A percentile compares a stretch with the other conserved stretches of the same genome.
phyloP scores from a whole-genome alignment of 1,140 invertebrate species.

The Heliothis subflexa region DNA sequence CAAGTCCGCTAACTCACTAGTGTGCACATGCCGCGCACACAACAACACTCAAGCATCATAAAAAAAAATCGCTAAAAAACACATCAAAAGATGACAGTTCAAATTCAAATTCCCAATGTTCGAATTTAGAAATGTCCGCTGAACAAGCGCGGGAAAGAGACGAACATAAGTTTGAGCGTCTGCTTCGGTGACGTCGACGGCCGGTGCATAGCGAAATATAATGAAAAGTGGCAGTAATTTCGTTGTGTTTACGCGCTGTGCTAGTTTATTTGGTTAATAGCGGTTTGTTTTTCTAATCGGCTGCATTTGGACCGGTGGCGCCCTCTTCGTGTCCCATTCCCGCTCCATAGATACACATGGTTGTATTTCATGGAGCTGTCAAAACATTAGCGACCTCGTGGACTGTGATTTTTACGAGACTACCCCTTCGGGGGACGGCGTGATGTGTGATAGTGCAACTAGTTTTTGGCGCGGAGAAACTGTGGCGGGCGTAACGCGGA shows the following conservation, averaged over 20 bases:
- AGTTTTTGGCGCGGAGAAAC: conserved; percentile 70
- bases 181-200: conserved; percentile 75
- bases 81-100: conserved; percentile 62
- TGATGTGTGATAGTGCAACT: conserved; percentile 48
- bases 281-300: conserved; percentile 55
- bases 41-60: conserved; percentile 51
- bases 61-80: conserved; percentile 59
- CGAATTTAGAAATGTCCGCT: conserved; percentile 67
- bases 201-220: conserved; percentile 83
- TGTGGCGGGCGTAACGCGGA: conserved; percentile 66
- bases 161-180: conserved; percentile 63
- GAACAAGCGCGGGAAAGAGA: conserved; percentile 71
- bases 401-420: conserved; percentile 24
- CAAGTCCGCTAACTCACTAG: conserved; percentile 71
- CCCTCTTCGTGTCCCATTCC: conserved; percentile 61
- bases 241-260: conserved; percentile 84
- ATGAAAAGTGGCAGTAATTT: conserved; percentile 85
- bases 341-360: conserved; percentile 59
- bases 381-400: conserved; percentile 72
- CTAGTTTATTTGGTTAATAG: conserved; percentile 77
- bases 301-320: conserved; percentile 59
- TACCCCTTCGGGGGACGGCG: neutral
- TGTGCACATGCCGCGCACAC: conserved; percentile 66
- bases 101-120: conserved; percentile 63
- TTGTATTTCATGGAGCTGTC: conserved; percentile 70